These are phyloP conservation scores for Saguinus midas DNA, from an alignment of 2,113 vertebrate genomes.

Conservation along the genomic window DNA sequence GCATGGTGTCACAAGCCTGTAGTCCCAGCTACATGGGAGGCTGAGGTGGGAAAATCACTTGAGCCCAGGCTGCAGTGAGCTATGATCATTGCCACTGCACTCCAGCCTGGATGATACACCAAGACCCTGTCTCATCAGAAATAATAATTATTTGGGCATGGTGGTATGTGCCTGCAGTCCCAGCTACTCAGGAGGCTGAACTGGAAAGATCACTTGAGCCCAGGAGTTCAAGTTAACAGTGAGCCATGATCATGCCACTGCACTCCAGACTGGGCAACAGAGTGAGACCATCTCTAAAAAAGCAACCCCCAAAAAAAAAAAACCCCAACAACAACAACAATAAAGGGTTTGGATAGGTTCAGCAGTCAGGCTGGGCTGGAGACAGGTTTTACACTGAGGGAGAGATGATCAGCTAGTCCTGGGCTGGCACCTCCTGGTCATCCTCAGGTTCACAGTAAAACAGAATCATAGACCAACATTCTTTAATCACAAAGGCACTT, in stretches of 20 bases:
- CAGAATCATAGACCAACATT: constrained; percentile 42
- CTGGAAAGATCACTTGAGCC: neutral
- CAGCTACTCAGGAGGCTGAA: neutral
- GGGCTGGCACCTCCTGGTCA: neutral
- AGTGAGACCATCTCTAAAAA: neutral
- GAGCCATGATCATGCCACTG: too few species aligned
- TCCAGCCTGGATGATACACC: neutral
- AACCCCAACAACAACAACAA: neutral
- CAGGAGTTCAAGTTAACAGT: neutral
- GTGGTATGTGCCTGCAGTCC: neutral
- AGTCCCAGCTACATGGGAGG: neutral
- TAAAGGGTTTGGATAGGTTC: neutral
- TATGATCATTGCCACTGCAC: neutral
- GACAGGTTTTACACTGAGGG: neutral
- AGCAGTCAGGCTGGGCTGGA: neutral
- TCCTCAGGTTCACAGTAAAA: neutral
- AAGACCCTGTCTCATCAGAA: neutral
- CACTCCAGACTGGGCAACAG: neutral
- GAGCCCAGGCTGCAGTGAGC: neutral
- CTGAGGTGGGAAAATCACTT: neutral
- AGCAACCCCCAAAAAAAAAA: too few species aligned
- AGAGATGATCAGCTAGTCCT: neutral
- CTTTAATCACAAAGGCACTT: constrained; percentile 77
- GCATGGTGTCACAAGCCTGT: neutral
- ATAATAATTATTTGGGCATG: neutral